Evolutionary conservation across 1,140 invertebrate species (phyloP).

Genomic region (Drosophila repletoides): DNA sequence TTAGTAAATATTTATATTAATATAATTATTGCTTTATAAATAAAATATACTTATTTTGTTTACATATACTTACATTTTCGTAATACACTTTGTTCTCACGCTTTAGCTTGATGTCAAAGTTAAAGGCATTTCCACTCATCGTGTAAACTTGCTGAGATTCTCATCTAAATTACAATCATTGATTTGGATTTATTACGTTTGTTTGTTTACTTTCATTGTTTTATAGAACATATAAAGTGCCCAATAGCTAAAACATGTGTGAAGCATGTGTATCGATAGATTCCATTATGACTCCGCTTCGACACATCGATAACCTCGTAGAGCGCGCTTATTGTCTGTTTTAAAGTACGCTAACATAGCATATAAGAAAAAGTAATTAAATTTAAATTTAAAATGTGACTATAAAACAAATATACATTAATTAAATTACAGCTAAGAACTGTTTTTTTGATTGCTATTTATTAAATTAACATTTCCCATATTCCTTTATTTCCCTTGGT

Average conservation of each 20-base stretch:
- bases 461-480: no score
- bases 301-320: no score
- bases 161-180: background rate
- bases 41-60: background rate
- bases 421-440: no score
- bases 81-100: slow-evolving; percentile 80
- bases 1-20: background rate
- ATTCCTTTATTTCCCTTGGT: no score
- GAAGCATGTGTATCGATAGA: background rate
- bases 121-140: slow-evolving; percentile 62
- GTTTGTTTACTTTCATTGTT: slow-evolving; percentile 31
- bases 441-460: no score
- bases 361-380: no score
- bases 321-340: no score
- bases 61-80: slow-evolving; percentile 65
- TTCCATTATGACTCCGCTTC: no score
- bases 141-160: slow-evolving; percentile 2
- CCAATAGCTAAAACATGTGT: background rate
- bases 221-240: background rate
- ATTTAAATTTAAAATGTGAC: no score
- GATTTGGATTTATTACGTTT: background rate
- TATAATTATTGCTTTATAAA: background rate
- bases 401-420: no score
- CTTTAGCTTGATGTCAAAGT: slow-evolving; percentile 79
- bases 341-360: no score